Base-by-base conservation (phyloP, 2,888 invertebrate genomes). In the Polietes domitor region DNA sequence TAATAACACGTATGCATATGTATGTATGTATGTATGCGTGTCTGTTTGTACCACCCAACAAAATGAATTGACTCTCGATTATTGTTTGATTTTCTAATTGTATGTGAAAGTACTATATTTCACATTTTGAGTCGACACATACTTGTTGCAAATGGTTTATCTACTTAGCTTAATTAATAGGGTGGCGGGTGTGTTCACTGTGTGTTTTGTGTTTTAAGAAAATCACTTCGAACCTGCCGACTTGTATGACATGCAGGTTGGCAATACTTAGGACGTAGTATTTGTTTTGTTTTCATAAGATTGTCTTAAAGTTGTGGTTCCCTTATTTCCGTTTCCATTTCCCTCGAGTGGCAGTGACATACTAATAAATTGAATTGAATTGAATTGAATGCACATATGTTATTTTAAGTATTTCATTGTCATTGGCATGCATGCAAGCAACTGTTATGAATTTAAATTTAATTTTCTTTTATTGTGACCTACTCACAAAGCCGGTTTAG, bases 181-280 rank as follows among this genome's bases (percentile, higher is more conserved):
- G n/a, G 63, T n/a, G 1, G 37, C 37, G 1, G 37, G 4, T 37
- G 7, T 37, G 4, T 37, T 37, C n/a, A n/a, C n/a, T n/a, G n/a
- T n/a, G n/a, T n/a, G n/a, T 58, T 26, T 26, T 61, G 4, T 15
- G n/a, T 26, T 15, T 26, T 24, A 24, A 2, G 2, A 15, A 26
- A 58, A 50, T 63, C 17, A 58, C 21, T 37, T 63, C 28, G n/a
- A n/a, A 41, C 9, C 41, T 17, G 2, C 19, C 7, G 21, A 37
- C 68, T 19, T 43, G 68, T 68, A 9, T 43, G 68, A 21, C 68
- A 68, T 43, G 37, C 68, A 68, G 0, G 68, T 68, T 68, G 41
- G 15, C 37, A 37, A 37, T 21, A 12, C 24, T 26, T 58, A 26
- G 24, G 47, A 47, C 15, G 47, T 47, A 47, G 47, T n/a, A 5